A percentile compares a stretch with the other conserved stretches of the same genome.
Evolutionary conservation across 2,888 invertebrate species (phyloP).

Genomic region (Pogonocherus hispidulus): DNA sequence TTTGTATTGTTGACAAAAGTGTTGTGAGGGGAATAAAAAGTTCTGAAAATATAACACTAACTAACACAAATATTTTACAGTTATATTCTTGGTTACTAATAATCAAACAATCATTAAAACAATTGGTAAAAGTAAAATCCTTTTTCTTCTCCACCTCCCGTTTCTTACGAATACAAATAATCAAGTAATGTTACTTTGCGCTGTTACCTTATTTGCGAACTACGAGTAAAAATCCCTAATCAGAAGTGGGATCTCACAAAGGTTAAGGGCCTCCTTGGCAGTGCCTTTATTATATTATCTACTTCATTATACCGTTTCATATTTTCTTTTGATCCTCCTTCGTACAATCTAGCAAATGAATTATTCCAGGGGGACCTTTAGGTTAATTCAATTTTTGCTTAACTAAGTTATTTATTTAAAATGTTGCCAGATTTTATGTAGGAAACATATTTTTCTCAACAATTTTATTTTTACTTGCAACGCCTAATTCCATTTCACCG

Average conservation of each 20-base stretch:
- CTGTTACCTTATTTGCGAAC: neutral
- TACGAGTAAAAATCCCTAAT: neutral
- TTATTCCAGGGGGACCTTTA: slow-evolving; percentile 1
- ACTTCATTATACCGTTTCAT: slow-evolving; percentile 16
- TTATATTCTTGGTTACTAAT: no score
- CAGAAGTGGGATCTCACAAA: slow-evolving; percentile 1
- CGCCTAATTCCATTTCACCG: no score
- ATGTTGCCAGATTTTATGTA: neutral
- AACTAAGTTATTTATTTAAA: slow-evolving; percentile 18
- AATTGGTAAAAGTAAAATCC: no score
- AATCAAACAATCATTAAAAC: no score
- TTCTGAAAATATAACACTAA: no score
- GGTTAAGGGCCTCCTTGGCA: slow-evolving; percentile 5
- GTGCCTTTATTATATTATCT: slow-evolving; percentile 19
- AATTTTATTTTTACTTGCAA: no score
- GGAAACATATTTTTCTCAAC: no score
- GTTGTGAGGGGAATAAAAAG: no score
- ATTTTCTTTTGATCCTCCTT: slow-evolving; percentile 10
- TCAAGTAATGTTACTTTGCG: neutral
- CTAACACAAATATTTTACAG: no score
- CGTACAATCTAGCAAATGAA: slow-evolving; percentile 13
- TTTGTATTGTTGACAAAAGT: no score
- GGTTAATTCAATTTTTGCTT: slow-evolving; percentile 13
- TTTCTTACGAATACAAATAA: neutral
- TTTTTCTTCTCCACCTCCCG: no score